Conservation (phyloP, 2,888 invertebrate genomes). For the Poecilobothrus nobilitatus region DNA sequence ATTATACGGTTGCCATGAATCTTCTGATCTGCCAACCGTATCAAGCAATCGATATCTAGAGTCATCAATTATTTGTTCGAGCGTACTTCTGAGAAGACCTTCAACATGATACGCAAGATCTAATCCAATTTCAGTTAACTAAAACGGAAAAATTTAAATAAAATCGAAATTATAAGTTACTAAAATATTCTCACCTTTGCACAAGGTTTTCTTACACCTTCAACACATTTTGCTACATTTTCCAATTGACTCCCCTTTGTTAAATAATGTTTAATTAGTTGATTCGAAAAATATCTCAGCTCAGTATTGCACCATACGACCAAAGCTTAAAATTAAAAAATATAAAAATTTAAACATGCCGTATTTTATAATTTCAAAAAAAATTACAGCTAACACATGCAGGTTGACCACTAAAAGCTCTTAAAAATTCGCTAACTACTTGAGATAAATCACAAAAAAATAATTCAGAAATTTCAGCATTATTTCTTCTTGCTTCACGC, state of each 20-base stretch:
- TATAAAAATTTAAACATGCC: background rate
- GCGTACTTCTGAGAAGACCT: slow-evolving; percentile 66
- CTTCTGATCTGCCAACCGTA: slow-evolving; percentile 41
- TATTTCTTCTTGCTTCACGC: slow-evolving; percentile 41
- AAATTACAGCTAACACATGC: slow-evolving; percentile 61
- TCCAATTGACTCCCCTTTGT: slow-evolving; percentile 79
- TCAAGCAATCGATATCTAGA: slow-evolving; percentile 39
- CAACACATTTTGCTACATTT: slow-evolving; percentile 77
- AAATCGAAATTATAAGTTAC: background rate
- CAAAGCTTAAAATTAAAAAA: slow-evolving; percentile 49
- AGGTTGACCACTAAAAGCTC: slow-evolving; percentile 70
- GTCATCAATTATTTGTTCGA: slow-evolving; percentile 41
- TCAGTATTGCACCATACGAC: slow-evolving; percentile 87
- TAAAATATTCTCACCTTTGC: slow-evolving; percentile 29
- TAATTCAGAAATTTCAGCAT: slow-evolving; percentile 49
- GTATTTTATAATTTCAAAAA: too few relatives aligned
- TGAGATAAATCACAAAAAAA: slow-evolving; percentile 62
- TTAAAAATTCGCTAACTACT: slow-evolving; percentile 63
- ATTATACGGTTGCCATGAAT: slow-evolving; percentile 43
- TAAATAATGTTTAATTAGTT: slow-evolving; percentile 80
- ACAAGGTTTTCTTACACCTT: slow-evolving; percentile 57
- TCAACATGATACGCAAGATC: slow-evolving; percentile 89
- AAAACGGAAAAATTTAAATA: slow-evolving; percentile 14
- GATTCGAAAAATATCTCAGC: slow-evolving; percentile 67
- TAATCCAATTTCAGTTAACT: slow-evolving; percentile 62